Percentiles rank a stretch among this genome's conserved stretches.
Conservation (phyloP, 2,888 invertebrate species). For the Fissipunctia ypsillon region DNA sequence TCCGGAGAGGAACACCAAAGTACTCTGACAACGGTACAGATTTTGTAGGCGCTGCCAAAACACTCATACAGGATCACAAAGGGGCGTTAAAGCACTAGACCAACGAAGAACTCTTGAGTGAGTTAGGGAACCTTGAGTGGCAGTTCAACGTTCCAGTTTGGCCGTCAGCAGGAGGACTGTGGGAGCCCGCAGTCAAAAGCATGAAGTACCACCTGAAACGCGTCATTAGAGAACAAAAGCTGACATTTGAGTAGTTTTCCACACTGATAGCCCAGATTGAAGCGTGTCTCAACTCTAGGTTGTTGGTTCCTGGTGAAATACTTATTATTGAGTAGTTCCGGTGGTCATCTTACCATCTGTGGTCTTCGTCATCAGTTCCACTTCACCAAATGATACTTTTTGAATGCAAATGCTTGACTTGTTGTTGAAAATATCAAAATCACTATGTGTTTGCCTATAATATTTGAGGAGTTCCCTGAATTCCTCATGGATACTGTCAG, state of each 20-base stretch:
- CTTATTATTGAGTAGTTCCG: too few relatives aligned
- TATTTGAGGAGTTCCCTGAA: too few relatives aligned
- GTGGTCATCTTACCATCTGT: too few relatives aligned
- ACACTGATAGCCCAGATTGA: not conserved
- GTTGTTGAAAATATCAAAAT: too few relatives aligned
- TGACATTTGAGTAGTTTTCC: not conserved
- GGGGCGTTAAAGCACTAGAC: not conserved
- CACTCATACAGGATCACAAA: not conserved
- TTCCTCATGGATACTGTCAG: too few relatives aligned
- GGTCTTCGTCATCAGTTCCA: too few relatives aligned
- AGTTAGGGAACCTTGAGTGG: not conserved
- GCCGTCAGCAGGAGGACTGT: not conserved
- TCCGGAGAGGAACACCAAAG: too few relatives aligned
- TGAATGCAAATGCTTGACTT: too few relatives aligned
- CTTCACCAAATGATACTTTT: too few relatives aligned
- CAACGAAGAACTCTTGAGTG: not conserved
- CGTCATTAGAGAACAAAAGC: not conserved
- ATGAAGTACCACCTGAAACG: slow-evolving; percentile 10
- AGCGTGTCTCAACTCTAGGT: slow-evolving; percentile 7
- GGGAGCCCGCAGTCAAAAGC: not conserved
- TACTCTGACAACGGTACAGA: too few relatives aligned
- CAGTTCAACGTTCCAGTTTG: not conserved
- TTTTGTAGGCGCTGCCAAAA: not conserved
- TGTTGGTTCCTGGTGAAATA: not conserved
- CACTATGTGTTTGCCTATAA: too few relatives aligned